Evolutionary conservation across 2,113 vertebrate genomes (phyloP).

Genomic region (Apistogramma diplotaenia): DNA sequence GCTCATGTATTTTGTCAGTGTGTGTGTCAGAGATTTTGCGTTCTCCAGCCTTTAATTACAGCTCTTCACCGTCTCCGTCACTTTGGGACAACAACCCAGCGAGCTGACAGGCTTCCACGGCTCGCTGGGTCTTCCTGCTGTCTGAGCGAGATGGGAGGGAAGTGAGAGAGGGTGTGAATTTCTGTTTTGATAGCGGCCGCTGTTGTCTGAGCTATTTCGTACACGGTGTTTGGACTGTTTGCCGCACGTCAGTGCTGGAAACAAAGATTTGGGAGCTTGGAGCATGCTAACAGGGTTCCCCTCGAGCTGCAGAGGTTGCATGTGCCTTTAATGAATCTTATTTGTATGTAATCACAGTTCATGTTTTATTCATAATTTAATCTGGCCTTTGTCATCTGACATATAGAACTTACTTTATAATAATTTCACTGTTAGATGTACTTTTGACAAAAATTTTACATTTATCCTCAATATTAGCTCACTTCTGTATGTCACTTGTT

Average conservation of each 20-base stretch:
- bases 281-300: not conserved
- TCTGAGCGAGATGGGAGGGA: not conserved
- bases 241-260: not conserved
- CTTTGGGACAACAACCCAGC: not conserved
- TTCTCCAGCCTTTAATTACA: slow-evolving; percentile 48
- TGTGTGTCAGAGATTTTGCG: not conserved
- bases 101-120: not conserved
- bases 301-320: not conserved
- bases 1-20: not conserved
- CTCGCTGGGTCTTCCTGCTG: not conserved
- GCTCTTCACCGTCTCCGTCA: slow-evolving; percentile 18
- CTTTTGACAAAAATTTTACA: no score
- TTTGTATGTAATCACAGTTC: not conserved
- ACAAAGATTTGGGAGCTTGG: not conserved
- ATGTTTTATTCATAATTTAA: not conserved
- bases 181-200: not conserved
- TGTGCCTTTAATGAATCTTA: not conserved
- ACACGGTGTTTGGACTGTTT: not conserved
- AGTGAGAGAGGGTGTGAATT: rapidly evolving
- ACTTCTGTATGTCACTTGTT: not conserved
- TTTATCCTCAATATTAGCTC: no score
- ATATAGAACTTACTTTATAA: not conserved
- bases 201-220: not conserved
- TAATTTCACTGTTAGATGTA: no score
- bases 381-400: not conserved